Percentiles rank a stretch among this genome's conserved stretches.
Conservation (phyloP, 2,888 invertebrate species). For the Ctena decussata region DNA sequence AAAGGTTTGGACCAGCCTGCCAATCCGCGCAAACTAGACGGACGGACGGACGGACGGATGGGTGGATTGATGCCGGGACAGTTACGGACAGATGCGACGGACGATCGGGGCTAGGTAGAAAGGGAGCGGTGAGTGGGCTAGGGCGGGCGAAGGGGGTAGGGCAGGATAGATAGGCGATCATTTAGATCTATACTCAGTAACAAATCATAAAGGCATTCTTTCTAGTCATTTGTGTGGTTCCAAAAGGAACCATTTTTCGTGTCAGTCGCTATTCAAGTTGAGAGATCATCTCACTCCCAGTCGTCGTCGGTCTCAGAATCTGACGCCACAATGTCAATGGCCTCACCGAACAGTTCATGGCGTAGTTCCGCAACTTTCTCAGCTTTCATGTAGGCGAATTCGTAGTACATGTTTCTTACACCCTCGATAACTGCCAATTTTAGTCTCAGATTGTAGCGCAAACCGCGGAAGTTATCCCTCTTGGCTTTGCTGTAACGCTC, state of each 20-base stretch:
- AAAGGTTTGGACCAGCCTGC: no score
- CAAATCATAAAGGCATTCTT: not conserved
- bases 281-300: no score
- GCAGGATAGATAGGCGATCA: no score
- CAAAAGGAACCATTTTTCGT: not conserved
- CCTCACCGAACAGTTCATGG: conserved; percentile 41
- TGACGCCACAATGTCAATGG: conserved; percentile 15
- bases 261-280: not conserved
- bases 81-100: no score
- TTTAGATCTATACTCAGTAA: no score
- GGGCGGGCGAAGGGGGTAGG: no score
- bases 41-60: no score
- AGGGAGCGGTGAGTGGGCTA: no score
- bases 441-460: conserved; percentile 76
- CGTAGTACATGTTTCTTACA: conserved; percentile 79
- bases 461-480: conserved; percentile 67
- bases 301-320: not conserved
- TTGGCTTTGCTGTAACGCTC: conserved; percentile 73
- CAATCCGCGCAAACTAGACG: no score
- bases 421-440: conserved; percentile 77
- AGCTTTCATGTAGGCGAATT: conserved; percentile 76
- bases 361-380: conserved; percentile 67
- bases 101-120: no score
- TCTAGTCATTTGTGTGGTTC: not conserved
- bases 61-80: no score